Conservation (phyloP, 2,113 vertebrate genomes). For the Cyanoderma ruficeps region DNA sequence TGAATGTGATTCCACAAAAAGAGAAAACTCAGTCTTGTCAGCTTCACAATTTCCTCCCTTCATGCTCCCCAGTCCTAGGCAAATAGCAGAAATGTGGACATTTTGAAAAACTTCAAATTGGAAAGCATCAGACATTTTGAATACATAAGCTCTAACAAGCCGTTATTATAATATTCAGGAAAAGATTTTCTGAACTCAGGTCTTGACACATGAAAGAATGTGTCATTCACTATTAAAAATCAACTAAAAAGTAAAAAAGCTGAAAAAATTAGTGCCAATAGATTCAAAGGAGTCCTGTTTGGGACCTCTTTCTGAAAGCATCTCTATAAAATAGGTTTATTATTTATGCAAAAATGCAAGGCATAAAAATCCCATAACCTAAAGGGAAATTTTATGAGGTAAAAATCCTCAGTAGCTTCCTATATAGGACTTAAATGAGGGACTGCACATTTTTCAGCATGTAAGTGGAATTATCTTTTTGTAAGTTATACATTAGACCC, state of each 20-base stretch:
- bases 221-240: not conserved
- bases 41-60: not conserved
- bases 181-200: not conserved
- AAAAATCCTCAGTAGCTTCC: not conserved
- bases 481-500: not conserved
- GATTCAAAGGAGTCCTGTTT: not conserved
- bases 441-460: not conserved
- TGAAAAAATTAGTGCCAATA: not conserved
- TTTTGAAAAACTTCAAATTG: not conserved
- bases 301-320: not conserved
- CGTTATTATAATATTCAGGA: not conserved
- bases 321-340: not conserved
- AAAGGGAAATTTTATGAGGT: not conserved
- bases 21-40: not conserved
- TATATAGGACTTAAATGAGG: not conserved
- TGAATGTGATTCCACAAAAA: not conserved
- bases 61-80: not conserved
- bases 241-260: not conserved
- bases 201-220: not conserved
- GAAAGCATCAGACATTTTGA: not conserved
- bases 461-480: conserved; percentile 1
- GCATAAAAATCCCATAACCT: not conserved
- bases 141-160: not conserved
- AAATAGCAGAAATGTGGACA: not conserved
- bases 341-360: not conserved